Base-by-base conservation (phyloP, 1,140 invertebrate genomes). In the Oryzaephilus surinamensis region DNA sequence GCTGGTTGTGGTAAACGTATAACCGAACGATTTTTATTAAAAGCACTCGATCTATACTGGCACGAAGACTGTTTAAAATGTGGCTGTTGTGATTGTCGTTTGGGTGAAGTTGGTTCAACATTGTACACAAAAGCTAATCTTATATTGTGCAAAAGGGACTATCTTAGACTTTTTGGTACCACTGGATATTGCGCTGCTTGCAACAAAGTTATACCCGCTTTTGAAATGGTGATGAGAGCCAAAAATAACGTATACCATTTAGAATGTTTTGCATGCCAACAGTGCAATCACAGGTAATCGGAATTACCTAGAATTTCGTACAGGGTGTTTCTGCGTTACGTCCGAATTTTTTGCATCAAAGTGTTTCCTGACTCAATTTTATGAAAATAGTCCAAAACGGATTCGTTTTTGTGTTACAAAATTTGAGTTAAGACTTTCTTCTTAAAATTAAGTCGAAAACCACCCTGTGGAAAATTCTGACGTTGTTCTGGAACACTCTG, bases 171-270 rank as follows among this genome's bases (percentile, higher is more conserved):
- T 65, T 94, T 94, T 62, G 91, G 91, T 30, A 86, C 79, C 48
- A 93, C 88, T 6, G 91, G 90, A 38, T 83, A 89, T 61, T 96
- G 91, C 64, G 83, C 89, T 32, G 89, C 88, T 11, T 90, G 85
- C 63, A 83, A 83, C 59, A 92, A 93, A 74, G 82, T 85, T 51
- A 95, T 96, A 60, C 90, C 91, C 13, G 90, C 90, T 27, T 95
- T 94, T 67, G 91, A 96, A 69, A 92, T 95, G 88, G 92, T 95
- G 42, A 95, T 96, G 92, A 74, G 88, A 63, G 91, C 89, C 11
- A 82, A 88, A 62, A 83, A 79, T 51, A 93, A 94, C 66, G 90
- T 94, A 33, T 95, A 95, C 65, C 91, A 95, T 69, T 73, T 95
- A 56, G 91, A 96, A 61, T 96, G 92, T 62, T 96, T 96, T 64